Base-by-base conservation (phyloP, 2,113 vertebrate species). In the Pseudorhombus dupliciocellatus region DNA sequence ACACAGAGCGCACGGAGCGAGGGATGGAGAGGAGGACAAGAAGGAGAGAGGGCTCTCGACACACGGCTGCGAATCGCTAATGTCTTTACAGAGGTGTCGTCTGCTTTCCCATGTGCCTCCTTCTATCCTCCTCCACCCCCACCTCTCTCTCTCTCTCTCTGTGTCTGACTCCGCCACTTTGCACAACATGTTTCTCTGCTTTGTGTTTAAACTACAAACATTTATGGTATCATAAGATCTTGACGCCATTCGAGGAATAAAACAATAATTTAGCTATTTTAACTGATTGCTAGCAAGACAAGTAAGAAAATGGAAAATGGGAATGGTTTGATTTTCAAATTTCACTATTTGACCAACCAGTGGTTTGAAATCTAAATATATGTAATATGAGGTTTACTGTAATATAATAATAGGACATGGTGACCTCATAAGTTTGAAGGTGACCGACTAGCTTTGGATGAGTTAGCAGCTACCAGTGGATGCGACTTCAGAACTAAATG, bases 61-160 rank as follows among this genome's bases (percentile, higher is more conserved):
- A 68, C 86, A 62, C 79, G 70, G 79, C 75, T 67, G 80, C 78
- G 85, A 86, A 66, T 84, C 84, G 25, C 79, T 77, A 59, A 83
- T 80, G 81, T 79, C 68, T 84, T 76, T 63, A 73, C 81, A 40
- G 75, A 75, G 31, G 64, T 73, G 73, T 71, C 52, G 55, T 80
- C 48, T 75, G 57, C 51, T 77, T 69, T 48, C 61, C 63, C 59
- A 4, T 56, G 56, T n/a, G 52, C 66, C 54, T 56, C 52, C 65
- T 52, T 30, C 10, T 63, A 52, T 59, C 52, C 50, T 48, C 20
- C 21, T 20, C 10, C 54, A 10, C 18, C 54, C 4, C 18, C 21
- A 11, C n/a, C 61, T 66, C 54, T 48, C 24, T 65, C 62, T 77
- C 21, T 42, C 28, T 34, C 24, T 34, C 7, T 48, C 20, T 9